These are phyloP conservation scores for Caenorhabditis sulstoni DNA, from an alignment of 2,888 invertebrate species.

Conservation along the genomic window DNA sequence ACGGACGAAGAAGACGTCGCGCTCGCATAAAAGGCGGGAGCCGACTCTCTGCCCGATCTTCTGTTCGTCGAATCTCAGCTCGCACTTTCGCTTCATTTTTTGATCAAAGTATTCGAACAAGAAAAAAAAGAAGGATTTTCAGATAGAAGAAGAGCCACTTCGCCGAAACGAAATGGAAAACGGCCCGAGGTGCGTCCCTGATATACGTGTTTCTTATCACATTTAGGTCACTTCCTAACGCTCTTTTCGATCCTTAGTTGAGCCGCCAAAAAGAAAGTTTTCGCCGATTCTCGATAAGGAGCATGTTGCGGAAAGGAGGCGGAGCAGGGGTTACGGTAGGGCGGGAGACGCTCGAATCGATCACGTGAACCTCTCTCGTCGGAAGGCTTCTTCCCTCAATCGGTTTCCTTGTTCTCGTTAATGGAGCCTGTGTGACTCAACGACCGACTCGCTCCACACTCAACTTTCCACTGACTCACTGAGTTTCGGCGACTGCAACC, in stretches of 20 bases:
- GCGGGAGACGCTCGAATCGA: background rate
- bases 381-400: too few relatives aligned
- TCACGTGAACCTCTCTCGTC: background rate
- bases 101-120: too few relatives aligned
- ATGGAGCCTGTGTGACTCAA: too few relatives aligned
- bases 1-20: too few relatives aligned
- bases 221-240: conserved; percentile 11
- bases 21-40: conserved; percentile 20
- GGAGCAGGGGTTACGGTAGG: background rate
- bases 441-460: too few relatives aligned
- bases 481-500: too few relatives aligned
- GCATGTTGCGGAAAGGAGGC: background rate
- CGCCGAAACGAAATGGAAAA: conserved; percentile 2
- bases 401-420: too few relatives aligned
- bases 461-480: too few relatives aligned
- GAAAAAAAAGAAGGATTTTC: conserved; percentile 4
- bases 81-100: too few relatives aligned
- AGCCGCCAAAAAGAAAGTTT: background rate
- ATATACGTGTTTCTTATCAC: conserved; percentile 12
- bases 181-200: background rate
- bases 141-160: background rate
- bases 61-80: background rate
- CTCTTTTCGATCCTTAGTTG: conserved; percentile 4
- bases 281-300: too few relatives aligned
- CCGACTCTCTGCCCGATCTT: background rate